These are phyloP conservation scores for Drosophila borborema DNA, from an alignment of 2,888 invertebrate species.

Conservation along the genomic window DNA sequence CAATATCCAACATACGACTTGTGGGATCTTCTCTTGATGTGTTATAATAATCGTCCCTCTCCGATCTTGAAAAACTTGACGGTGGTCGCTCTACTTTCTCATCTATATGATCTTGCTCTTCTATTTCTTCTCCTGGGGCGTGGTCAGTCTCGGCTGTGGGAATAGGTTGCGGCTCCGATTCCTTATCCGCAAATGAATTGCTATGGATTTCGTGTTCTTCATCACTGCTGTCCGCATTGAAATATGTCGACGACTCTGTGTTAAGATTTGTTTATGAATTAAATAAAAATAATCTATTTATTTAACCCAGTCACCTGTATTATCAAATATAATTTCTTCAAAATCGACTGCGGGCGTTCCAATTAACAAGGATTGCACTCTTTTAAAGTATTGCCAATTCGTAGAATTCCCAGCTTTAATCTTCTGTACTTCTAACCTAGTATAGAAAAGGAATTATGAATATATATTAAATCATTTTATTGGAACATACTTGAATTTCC, in stretches of 20 bases:
- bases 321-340: conserved; percentile 48
- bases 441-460: neutral
- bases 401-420: conserved; percentile 36
- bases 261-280: neutral
- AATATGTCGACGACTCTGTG: conserved; percentile 27
- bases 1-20: conserved; percentile 46
- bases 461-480: neutral
- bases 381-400: conserved; percentile 51
- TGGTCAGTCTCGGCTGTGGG: neutral
- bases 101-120: neutral
- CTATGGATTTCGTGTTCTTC: neutral
- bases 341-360: conserved; percentile 39
- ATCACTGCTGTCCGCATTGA: conserved; percentile 33
- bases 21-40: neutral
- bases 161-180: neutral
- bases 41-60: neutral
- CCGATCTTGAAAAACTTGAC: neutral
- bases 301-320: conserved; percentile 33
- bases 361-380: conserved; percentile 43
- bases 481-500: conserved; percentile 48
- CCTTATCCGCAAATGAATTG: neutral
- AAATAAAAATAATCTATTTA: too few species aligned
- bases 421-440: conserved; percentile 49
- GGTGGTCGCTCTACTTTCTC: neutral
- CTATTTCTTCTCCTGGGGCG: neutral